Evolutionary conservation across 2,888 invertebrate species (phyloP).

Genomic region (Melinaea marsaeus): DNA sequence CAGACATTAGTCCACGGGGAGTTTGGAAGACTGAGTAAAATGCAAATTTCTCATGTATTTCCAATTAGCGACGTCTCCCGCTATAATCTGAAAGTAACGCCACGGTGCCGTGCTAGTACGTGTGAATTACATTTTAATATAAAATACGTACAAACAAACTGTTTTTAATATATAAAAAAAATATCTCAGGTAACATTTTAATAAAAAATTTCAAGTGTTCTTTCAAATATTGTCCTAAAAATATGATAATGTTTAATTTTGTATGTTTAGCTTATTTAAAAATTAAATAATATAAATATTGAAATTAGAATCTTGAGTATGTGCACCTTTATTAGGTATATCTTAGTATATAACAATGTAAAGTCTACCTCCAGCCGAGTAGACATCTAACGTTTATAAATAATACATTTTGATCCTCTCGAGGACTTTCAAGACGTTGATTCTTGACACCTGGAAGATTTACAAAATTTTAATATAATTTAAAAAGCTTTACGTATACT

Average conservation of each 20-base stretch:
- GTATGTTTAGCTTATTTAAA: too few species aligned
- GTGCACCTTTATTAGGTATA: conserved; percentile 19
- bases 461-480: conserved; percentile 37
- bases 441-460: conserved; percentile 36
- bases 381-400: conserved; percentile 50
- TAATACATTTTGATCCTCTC: conserved; percentile 58
- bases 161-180: background rate
- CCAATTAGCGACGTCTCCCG: conserved; percentile 58
- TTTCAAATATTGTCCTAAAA: too few species aligned
- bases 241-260: too few species aligned
- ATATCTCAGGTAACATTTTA: background rate
- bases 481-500: conserved; percentile 29
- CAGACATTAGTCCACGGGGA: conserved; percentile 49
- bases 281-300: too few species aligned
- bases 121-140: conserved; percentile 4
- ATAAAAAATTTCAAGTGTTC: too few species aligned
- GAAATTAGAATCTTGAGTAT: conserved; percentile 9
- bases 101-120: background rate
- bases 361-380: conserved; percentile 27
- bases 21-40: conserved; percentile 67
- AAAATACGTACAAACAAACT: background rate
- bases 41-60: conserved; percentile 73
- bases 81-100: conserved; percentile 34
- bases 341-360: conserved; percentile 27
- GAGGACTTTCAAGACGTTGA: conserved; percentile 38